These are phyloP conservation scores for Alosa alosa DNA, from an alignment of 2,113 vertebrate species.

Conservation along the genomic window DNA sequence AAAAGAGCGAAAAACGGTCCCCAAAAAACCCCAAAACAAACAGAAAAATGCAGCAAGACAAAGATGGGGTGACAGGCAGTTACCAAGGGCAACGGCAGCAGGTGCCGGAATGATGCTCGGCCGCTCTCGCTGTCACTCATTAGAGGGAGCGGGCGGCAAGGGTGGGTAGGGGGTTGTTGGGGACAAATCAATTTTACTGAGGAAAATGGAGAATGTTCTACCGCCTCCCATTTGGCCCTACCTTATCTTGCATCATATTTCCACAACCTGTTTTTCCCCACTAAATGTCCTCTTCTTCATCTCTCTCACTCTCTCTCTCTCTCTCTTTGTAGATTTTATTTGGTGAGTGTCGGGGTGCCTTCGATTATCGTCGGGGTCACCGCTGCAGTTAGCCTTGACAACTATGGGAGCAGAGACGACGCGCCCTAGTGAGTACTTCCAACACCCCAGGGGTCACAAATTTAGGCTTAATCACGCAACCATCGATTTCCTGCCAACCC, in stretches of 20 bases:
- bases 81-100: constrained; percentile 27
- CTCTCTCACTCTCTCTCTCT: constrained; percentile 1
- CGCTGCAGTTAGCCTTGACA: constrained; percentile 79
- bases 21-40: neutral
- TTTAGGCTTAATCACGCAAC: constrained; percentile 16
- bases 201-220: neutral
- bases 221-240: neutral
- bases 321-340: constrained; percentile 76
- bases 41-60: neutral
- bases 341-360: constrained; percentile 80
- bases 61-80: constrained; percentile 30
- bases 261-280: neutral
- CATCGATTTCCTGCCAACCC: neutral
- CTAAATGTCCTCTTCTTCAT: neutral
- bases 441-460: constrained; percentile 20
- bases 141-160: neutral
- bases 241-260: neutral
- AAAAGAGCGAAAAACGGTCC: neutral
- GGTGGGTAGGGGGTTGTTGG: neutral
- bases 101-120: constrained; percentile 27
- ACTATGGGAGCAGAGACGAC: constrained; percentile 78
- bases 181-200: constrained; percentile 25
- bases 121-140: constrained; percentile 26
- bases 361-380: constrained; percentile 85
- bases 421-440: constrained; percentile 78